Evolutionary conservation across 2,113 vertebrate genomes (phyloP).

Genomic region (Dasyurus viverrinus): DNA sequence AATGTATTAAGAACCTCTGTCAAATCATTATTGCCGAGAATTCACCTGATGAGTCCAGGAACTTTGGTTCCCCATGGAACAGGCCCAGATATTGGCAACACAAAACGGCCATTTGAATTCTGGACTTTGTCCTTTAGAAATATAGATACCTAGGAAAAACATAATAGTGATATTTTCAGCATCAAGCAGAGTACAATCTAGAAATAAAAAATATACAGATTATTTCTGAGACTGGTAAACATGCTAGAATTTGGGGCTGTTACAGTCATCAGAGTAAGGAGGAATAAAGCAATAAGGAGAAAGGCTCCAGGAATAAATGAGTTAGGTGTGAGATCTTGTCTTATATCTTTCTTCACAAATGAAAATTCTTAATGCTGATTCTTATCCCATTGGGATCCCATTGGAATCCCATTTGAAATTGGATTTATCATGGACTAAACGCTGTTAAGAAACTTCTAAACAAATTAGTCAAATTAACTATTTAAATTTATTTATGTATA

Average conservation of each 20-base stretch:
- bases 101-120: constrained; percentile 96
- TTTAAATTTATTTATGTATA: not conserved
- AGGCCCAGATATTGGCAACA: constrained; percentile 92
- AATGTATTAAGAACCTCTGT: not conserved
- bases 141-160: constrained; percentile 92
- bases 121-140: constrained; percentile 99
- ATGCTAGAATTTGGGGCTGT: not conserved
- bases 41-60: constrained; percentile 95
- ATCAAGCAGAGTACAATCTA: not conserved
- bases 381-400: not conserved
- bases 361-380: not conserved
- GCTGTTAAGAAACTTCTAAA: not conserved
- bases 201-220: constrained; percentile 1
- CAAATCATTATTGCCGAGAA: not conserved
- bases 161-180: not conserved
- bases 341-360: not conserved
- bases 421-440: not conserved
- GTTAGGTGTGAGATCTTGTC: not conserved
- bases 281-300: not conserved
- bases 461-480: not conserved
- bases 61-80: constrained; percentile 94
- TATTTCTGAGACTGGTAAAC: not conserved
- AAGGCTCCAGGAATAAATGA: not conserved
- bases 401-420: not conserved
- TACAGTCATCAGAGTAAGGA: not conserved